Conservation (phyloP, 2,113 vertebrate genomes). For the Bubo blakistoni region DNA sequence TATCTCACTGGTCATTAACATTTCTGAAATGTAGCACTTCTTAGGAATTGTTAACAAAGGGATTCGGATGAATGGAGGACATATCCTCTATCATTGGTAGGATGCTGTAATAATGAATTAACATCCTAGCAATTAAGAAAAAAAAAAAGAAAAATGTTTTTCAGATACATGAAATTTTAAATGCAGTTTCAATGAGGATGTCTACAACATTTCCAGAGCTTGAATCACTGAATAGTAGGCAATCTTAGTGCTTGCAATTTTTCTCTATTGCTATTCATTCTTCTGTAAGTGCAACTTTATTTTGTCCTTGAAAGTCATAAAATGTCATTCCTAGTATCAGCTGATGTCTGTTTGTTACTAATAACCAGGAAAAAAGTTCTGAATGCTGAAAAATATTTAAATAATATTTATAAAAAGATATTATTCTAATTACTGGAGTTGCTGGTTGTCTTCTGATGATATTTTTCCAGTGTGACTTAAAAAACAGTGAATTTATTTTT, state of each 20-base stretch:
- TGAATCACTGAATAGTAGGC: background rate
- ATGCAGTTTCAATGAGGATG: background rate
- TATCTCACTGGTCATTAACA: background rate
- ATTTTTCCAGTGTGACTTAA: background rate
- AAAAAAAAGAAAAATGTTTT: background rate
- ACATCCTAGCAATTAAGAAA: background rate
- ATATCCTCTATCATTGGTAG: background rate
- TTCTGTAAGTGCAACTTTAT: background rate
- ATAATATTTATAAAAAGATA: background rate
- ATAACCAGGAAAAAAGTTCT: background rate
- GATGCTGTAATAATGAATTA: background rate
- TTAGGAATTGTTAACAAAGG: background rate
- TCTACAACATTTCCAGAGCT: background rate
- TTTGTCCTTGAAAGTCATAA: background rate
- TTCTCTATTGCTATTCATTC: background rate
- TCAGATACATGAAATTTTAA: background rate
- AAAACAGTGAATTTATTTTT: background rate
- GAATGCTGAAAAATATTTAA: background rate
- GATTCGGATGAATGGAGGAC: background rate
- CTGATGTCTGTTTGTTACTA: background rate
- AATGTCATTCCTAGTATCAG: background rate
- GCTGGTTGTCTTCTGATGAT: rapidly evolving
- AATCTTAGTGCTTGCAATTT: background rate
- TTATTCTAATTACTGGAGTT: background rate
- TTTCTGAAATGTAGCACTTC: background rate